Conservation (phyloP, 1,140 invertebrate species). For the Formica selysi region DNA sequence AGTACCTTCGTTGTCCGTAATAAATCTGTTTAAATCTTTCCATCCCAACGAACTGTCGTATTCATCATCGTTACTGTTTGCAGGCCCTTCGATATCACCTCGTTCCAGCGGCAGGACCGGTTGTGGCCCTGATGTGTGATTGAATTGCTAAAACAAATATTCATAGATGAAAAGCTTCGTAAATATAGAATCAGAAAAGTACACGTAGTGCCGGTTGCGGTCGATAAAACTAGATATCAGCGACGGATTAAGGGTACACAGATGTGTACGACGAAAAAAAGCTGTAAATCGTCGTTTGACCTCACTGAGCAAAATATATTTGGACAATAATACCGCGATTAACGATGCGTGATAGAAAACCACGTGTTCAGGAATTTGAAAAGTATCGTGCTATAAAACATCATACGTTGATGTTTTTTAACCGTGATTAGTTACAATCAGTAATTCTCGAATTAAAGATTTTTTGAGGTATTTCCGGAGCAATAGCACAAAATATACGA, state of each 20-base stretch:
- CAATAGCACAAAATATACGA: background rate
- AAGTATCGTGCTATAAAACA: background rate
- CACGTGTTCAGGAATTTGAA: background rate
- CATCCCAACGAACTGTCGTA: slow-evolving; percentile 56
- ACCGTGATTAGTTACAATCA: background rate
- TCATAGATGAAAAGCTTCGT: slow-evolving; percentile 13
- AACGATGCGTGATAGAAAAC: slow-evolving; percentile 13
- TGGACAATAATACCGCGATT: slow-evolving; percentile 1
- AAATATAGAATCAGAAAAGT: slow-evolving; percentile 48
- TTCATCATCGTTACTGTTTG: slow-evolving; percentile 65
- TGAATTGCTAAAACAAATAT: slow-evolving; percentile 67
- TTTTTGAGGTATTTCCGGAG: background rate
- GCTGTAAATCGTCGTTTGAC: slow-evolving; percentile 6
- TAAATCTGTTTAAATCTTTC: slow-evolving; percentile 33
- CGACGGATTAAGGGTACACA: slow-evolving; percentile 1
- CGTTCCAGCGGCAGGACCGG: slow-evolving; percentile 64
- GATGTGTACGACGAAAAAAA: background rate
- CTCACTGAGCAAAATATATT: slow-evolving; percentile 14
- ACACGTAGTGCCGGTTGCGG: background rate
- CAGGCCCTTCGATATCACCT: slow-evolving; percentile 68
- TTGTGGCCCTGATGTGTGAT: slow-evolving; percentile 54
- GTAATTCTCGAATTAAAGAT: background rate
- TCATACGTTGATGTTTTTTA: background rate
- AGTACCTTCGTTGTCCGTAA: slow-evolving; percentile 64
- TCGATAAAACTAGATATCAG: slow-evolving; percentile 50